Base-by-base conservation (phyloP, 2,797 vertebrate species). In the Lerista edwardsae region DNA sequence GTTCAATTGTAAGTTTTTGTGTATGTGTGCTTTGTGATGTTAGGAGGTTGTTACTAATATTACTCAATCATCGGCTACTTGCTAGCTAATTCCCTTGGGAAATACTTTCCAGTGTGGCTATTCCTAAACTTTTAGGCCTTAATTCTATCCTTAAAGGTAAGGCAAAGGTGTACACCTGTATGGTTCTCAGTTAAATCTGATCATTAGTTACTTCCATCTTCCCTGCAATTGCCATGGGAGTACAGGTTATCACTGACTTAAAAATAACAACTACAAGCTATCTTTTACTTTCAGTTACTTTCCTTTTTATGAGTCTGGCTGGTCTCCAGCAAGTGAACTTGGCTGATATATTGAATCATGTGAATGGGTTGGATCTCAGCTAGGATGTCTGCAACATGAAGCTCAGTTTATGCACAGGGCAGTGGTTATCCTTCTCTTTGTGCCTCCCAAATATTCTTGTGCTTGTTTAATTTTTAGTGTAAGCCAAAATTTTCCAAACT, bases 11-110 rank as follows among this genome's bases (percentile, higher is more conserved):
- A 61, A 21, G 6, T 9, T 0, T 0, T 1, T 34, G 25, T 59
- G 4, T 59, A 3, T 27, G 0, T 1, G 19, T 62, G 57, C 23
- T n/a, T 15, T 47, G 19, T 0, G 27, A 79, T 82, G 81, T 11
- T 3, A 1, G 3, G 31, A 0, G 0, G 2, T 1, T 0, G 36
- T 21, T 36, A n/a, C 11, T 61, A 36, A 59, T 55, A 15, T 55
- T n/a, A 19, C 21, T 80, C 11, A 36, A 9, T 79, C 29, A 0
- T 1, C 7, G 2, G 11, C 64, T 7, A 27, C 12, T 44, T 62
- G 21, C 39, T 15, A 2, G 4, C 25, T 29, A 4, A 74, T 47
- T 47, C 68, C 44, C 8, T 1, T 8, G 11, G 0, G 2, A 39
- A 67, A 67, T 17, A 12, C 19, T 10, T 25, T 62, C 0, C 8